phyloP scores from a whole-genome alignment of 2,888 invertebrate genomes.

The Philereme vetulata region DNA sequence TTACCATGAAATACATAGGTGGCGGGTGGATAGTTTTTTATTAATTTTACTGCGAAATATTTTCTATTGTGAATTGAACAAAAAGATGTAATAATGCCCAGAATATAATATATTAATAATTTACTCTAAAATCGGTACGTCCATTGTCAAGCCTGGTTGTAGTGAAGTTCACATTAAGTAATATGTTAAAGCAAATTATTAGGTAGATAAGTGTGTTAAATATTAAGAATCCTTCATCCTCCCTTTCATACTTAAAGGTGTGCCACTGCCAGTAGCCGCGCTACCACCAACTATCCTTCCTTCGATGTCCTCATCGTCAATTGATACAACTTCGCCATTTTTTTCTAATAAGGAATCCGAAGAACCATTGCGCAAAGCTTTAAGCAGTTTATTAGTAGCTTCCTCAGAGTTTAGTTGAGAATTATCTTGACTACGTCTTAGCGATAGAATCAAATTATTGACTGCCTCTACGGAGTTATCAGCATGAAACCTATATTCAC shows the following conservation, averaged over 20 bases:
- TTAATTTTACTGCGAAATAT: too few relatives aligned
- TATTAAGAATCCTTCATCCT: slow-evolving; percentile 38
- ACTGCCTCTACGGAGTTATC: background rate
- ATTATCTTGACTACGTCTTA: background rate
- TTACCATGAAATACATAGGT: slow-evolving; percentile 2
- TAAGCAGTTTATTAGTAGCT: slow-evolving; percentile 7
- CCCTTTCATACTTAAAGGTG: slow-evolving; percentile 62
- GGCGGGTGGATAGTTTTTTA: background rate
- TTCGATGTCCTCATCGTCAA: slow-evolving; percentile 24
- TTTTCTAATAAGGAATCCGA: background rate
- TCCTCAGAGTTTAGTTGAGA: slow-evolving; percentile 1
- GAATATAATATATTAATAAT: slow-evolving; percentile 14
- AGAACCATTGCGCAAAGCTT: background rate
- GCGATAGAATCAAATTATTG: slow-evolving; percentile 1
- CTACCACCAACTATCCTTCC: slow-evolving; percentile 64
- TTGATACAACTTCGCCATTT: slow-evolving; percentile 14
- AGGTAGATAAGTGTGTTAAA: background rate
- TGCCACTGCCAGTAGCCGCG: slow-evolving; percentile 67
- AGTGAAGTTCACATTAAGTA: background rate
- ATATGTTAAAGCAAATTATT: too few relatives aligned
- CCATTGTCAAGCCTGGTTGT: slow-evolving; percentile 39
- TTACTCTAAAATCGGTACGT: slow-evolving; percentile 15
- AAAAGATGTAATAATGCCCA: slow-evolving; percentile 19
- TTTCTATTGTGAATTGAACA: background rate
- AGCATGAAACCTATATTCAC: background rate